A percentile compares a stretch with the other conserved stretches of the same genome.
Evolutionary conservation across 2,888 invertebrate species (phyloP).

Genomic region (Ormyrus nitidulus): DNA sequence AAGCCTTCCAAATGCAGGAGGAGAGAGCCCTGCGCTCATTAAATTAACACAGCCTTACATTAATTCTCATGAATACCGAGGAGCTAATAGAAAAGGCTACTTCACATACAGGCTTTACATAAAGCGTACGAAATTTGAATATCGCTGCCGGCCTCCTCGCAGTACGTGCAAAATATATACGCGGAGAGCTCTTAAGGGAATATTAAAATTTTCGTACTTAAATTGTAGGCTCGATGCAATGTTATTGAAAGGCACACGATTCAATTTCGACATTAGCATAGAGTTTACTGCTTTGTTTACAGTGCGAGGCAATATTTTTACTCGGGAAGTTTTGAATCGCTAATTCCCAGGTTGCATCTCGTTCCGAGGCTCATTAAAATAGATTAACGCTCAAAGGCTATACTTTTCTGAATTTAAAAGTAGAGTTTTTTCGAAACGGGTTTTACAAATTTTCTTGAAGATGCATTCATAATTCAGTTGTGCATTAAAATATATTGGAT

Average conservation of each 20-base stretch:
- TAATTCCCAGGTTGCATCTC: too few relatives aligned
- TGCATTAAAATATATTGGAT: too few relatives aligned
- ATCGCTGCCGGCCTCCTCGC: conserved; percentile 11
- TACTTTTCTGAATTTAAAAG: too few relatives aligned
- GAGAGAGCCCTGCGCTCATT: background rate
- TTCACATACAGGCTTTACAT: conserved; percentile 13
- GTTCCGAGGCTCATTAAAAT: too few relatives aligned
- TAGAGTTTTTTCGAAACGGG: too few relatives aligned
- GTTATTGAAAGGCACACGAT: conserved; percentile 5
- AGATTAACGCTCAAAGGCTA: too few relatives aligned
- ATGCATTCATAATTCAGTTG: too few relatives aligned
- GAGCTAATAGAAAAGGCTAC: conserved; percentile 33
- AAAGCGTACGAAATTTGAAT: conserved; percentile 33
- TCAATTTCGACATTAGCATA: background rate
- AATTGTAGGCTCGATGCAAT: background rate
- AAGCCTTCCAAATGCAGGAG: too few relatives aligned
- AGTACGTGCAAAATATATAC: background rate
- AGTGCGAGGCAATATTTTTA: background rate
- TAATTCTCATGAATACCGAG: conserved; percentile 30
- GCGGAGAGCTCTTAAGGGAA: conserved; percentile 1
- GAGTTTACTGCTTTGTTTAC: background rate
- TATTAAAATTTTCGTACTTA: background rate
- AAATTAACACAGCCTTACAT: conserved; percentile 15
- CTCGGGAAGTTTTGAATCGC: too few relatives aligned
- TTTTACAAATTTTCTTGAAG: too few relatives aligned